Percentiles rank a stretch among this genome's conserved stretches.
These are phyloP conservation scores for Eugnorisma glareosa DNA, from an alignment of 2,888 invertebrate species.

Conservation along the genomic window DNA sequence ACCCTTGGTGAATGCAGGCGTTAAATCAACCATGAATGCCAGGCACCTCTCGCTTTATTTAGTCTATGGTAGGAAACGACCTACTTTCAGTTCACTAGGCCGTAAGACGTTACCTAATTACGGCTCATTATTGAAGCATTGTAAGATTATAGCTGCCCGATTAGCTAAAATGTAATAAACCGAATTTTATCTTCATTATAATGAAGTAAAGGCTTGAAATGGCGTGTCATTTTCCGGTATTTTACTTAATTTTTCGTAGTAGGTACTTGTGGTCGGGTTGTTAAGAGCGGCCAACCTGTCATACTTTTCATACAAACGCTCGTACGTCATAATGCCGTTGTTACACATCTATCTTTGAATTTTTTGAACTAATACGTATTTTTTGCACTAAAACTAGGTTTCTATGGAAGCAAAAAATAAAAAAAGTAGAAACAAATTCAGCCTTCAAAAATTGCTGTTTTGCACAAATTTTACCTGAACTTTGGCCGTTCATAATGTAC, in stretches of 20 bases:
- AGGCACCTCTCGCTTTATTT: not conserved
- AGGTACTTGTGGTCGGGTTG: not conserved
- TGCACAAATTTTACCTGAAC: too few relatives aligned
- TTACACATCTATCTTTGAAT: too few relatives aligned
- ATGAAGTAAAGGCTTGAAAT: not conserved
- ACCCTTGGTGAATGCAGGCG: too few relatives aligned
- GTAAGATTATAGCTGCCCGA: slow-evolving; percentile 7
- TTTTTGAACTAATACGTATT: too few relatives aligned
- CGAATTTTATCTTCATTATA: slow-evolving; percentile 6
- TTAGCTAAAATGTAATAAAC: not conserved
- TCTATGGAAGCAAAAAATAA: too few relatives aligned
- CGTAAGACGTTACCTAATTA: slow-evolving; percentile 49
- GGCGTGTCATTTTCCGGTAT: not conserved
- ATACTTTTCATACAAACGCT: too few relatives aligned
- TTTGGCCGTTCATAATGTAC: too few relatives aligned
- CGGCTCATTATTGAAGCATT: slow-evolving; percentile 26
- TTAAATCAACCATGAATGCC: not conserved
- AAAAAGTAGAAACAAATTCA: too few relatives aligned
- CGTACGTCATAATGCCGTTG: too few relatives aligned
- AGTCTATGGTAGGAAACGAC: slow-evolving; percentile 29
- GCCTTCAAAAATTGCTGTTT: too few relatives aligned
- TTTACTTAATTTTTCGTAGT: not conserved
- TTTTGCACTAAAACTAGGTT: too few relatives aligned
- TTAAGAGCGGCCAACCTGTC: too few relatives aligned
- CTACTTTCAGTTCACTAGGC: slow-evolving; percentile 46